phyloP scores from a whole-genome alignment of 30 jellyfish, hydroid and myxozoan genomes.

The Turritopsis dohrnii region DNA sequence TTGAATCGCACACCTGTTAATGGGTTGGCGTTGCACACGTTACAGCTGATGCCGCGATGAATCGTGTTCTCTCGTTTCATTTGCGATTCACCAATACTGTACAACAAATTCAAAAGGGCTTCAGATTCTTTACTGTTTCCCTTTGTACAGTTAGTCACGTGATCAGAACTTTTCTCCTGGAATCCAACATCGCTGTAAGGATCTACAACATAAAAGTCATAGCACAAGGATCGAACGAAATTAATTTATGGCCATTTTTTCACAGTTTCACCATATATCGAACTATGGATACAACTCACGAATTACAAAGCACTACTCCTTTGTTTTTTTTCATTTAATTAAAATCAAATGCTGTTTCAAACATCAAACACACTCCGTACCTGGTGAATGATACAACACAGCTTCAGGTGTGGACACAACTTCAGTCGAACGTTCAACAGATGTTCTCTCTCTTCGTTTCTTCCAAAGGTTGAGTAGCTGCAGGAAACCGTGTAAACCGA shows the following conservation, averaged over 20 bases:
- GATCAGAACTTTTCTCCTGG: background rate
- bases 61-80: constrained; percentile 47
- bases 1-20: constrained; percentile 86
- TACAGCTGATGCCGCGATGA: constrained; percentile 96
- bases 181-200: background rate
- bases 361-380: too few relatives aligned
- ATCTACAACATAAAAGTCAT: background rate
- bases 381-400: background rate
- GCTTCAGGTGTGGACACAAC: background rate
- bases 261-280: too few relatives aligned
- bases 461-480: background rate
- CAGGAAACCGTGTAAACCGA: background rate
- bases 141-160: background rate
- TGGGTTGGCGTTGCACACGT: constrained; percentile 84
- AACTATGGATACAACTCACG: too few relatives aligned
- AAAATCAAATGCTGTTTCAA: too few relatives aligned
- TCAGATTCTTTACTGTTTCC: constrained; percentile 52
- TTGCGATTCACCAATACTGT: constrained; percentile 84
- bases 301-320: too few relatives aligned
- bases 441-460: background rate
- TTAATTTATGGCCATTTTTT: too few relatives aligned
- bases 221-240: background rate
- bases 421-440: background rate
- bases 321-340: too few relatives aligned
- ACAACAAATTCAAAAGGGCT: constrained; percentile 52